These are phyloP conservation scores for Tamandua tetradactyla DNA, from an alignment of 2,797 vertebrate species.

Conservation along the genomic window DNA sequence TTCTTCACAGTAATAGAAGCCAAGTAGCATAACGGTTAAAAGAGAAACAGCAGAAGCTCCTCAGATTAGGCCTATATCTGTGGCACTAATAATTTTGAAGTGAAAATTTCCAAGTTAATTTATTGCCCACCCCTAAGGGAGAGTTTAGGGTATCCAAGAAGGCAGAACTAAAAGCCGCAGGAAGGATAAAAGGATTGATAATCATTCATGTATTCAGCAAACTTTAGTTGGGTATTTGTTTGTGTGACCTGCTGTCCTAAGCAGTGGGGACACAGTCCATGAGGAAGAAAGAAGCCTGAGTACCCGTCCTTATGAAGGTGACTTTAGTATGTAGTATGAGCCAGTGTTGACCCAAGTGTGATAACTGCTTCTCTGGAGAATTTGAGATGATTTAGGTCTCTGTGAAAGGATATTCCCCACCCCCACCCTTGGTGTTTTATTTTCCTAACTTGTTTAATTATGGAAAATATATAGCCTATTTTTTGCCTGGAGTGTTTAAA, in stretches of 20 bases:
- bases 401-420: neutral
- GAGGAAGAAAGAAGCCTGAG: neutral
- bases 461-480: neutral
- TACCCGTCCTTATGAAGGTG: neutral
- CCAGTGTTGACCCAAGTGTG: neutral
- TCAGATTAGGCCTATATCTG: neutral
- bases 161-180: neutral
- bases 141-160: neutral
- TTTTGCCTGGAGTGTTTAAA: neutral
- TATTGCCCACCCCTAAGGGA: neutral
- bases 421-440: neutral
- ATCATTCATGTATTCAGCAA: neutral
- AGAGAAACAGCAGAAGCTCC: neutral
- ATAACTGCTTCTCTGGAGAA: neutral
- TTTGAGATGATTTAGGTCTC: no score
- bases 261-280: neutral
- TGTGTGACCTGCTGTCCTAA: neutral
- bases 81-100: neutral
- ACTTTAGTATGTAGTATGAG: neutral
- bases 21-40: neutral
- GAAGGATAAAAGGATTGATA: neutral
- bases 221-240: neutral
- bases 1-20: neutral
- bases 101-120: neutral
- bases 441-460: neutral